Percentiles rank a stretch among this genome's conserved stretches.
phyloP scores from a whole-genome alignment of 2,888 invertebrate genomes.

The Drosophila antonietae region DNA sequence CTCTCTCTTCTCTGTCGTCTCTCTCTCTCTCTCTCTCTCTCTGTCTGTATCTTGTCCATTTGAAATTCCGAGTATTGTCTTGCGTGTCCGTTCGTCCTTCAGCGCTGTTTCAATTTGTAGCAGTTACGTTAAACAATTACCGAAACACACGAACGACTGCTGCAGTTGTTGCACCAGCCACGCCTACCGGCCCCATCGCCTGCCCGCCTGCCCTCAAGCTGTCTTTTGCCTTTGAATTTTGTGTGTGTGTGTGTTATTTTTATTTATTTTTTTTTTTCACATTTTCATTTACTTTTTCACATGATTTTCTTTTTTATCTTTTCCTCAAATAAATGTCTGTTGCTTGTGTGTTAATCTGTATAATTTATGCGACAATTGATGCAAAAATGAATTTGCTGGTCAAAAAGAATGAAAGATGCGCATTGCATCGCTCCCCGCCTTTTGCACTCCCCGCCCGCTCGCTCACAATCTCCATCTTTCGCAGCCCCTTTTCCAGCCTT shows the following conservation, averaged over 20 bases:
- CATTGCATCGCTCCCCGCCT: neutral
- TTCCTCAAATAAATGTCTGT: slow-evolving; percentile 38
- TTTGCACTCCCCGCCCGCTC: neutral
- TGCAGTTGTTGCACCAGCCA: slow-evolving; percentile 11
- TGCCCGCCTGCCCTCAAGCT: neutral
- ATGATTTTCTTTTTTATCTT: neutral
- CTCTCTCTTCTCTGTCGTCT: no score
- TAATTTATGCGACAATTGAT: slow-evolving; percentile 78
- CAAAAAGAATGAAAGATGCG: slow-evolving; percentile 51
- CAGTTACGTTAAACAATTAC: slow-evolving; percentile 72
- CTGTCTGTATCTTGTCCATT: neutral
- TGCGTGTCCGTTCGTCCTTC: slow-evolving; percentile 10
- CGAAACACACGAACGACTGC: slow-evolving; percentile 55
- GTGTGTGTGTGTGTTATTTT: no score
- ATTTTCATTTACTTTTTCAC: slow-evolving; percentile 12
- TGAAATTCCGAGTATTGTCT: slow-evolving; percentile 16
- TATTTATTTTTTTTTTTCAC: neutral
- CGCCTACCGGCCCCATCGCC: neutral
- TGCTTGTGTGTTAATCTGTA: slow-evolving; percentile 65
- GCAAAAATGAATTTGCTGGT: slow-evolving; percentile 66
- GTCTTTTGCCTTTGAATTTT: slow-evolving; percentile 1
- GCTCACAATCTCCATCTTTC: neutral
- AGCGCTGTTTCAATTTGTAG: slow-evolving; percentile 39
- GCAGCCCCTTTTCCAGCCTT: neutral
- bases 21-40: neutral